Evolutionary conservation across 2,113 vertebrate genomes (phyloP).

Genomic region (Accipiter cooperii): DNA sequence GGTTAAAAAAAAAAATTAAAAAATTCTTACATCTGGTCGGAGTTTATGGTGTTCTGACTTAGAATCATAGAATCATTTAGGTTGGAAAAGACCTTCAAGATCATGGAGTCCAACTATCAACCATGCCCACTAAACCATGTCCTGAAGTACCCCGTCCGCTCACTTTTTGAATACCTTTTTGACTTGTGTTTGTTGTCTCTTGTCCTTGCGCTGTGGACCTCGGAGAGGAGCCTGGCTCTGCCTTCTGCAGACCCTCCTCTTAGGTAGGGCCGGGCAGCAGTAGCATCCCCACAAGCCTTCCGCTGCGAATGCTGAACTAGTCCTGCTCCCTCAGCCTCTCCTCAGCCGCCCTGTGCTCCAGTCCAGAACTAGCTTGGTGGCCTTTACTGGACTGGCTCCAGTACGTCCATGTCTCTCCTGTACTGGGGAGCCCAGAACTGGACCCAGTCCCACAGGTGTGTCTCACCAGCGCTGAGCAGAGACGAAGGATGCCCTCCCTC

Average conservation of each 20-base stretch:
- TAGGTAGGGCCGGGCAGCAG: not conserved
- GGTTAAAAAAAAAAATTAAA: not conserved
- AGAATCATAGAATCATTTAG: no score
- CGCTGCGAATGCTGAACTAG: not conserved
- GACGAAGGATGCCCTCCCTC: rapidly evolving
- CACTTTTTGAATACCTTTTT: no score
- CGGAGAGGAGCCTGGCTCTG: not conserved
- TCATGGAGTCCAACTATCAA: no score
- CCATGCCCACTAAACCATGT: no score
- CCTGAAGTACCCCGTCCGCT: no score
- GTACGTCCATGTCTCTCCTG: not conserved
- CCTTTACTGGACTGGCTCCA: not conserved
- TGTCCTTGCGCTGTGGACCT: not conserved
- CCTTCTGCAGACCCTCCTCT: not conserved
- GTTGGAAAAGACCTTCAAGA: no score
- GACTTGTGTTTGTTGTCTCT: not conserved
- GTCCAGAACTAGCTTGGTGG: not conserved
- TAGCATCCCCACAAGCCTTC: not conserved
- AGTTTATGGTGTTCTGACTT: not conserved
- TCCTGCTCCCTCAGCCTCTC: not conserved
- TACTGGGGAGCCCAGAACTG: not conserved
- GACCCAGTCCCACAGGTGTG: not conserved
- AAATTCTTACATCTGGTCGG: not conserved
- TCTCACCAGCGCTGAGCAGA: not conserved
- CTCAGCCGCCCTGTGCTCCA: rapidly evolving